Percentiles rank a stretch among this genome's conserved stretches.
phyloP scores from a whole-genome alignment of 2,113 vertebrate genomes.

The Gyps fulvus region DNA sequence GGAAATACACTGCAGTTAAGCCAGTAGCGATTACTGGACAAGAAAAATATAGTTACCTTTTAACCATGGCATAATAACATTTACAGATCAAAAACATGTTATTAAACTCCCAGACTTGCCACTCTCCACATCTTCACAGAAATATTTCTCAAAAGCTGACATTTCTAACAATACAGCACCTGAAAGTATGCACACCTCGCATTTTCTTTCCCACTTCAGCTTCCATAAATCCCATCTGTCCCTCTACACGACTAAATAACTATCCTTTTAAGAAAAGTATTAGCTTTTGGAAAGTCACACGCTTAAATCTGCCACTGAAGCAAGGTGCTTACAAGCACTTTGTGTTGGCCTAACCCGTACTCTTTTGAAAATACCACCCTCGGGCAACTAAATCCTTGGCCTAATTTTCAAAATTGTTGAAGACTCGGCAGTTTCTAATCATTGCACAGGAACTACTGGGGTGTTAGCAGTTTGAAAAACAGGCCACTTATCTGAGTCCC shows the following conservation, averaged over 20 bases:
- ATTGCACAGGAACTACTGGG: background rate
- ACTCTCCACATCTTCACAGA: background rate
- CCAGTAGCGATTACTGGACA: slow-evolving; percentile 54
- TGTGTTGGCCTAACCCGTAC: background rate
- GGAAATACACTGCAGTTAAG: slow-evolving; percentile 55
- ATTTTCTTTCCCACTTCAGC: background rate
- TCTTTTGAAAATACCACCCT: slow-evolving; percentile 28
- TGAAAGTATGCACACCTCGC: background rate
- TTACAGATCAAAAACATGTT: slow-evolving; percentile 22
- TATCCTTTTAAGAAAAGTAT: background rate
- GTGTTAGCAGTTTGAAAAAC: background rate
- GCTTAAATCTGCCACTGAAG: background rate
- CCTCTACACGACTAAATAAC: background rate
- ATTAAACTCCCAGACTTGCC: background rate
- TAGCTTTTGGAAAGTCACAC: background rate
- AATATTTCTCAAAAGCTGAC: background rate
- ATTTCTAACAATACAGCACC: background rate
- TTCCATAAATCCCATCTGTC: background rate
- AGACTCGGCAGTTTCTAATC: slow-evolving; percentile 38
- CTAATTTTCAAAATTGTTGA: slow-evolving; percentile 46
- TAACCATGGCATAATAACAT: background rate
- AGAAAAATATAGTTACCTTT: slow-evolving; percentile 53
- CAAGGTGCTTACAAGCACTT: slow-evolving; percentile 1
- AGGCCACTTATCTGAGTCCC: background rate
- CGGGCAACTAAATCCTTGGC: background rate